Conservation (phyloP, 2,797 vertebrate species). For the Pteronotus mesoamericanus region DNA sequence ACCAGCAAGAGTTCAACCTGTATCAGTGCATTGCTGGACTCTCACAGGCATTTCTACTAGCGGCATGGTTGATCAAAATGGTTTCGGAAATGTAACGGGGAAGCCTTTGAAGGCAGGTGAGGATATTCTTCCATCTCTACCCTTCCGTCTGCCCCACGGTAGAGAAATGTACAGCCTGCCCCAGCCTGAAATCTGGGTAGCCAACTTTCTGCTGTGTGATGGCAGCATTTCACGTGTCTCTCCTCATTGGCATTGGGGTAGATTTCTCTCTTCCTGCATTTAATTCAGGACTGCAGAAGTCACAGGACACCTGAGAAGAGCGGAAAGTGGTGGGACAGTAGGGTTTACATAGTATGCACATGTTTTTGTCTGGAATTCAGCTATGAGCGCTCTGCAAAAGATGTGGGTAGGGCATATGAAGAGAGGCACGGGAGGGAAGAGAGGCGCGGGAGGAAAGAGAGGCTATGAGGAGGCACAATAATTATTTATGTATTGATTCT, state of each 20-base stretch:
- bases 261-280: background rate
- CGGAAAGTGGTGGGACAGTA: background rate
- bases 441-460: background rate
- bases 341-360: background rate
- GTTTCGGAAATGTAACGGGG: background rate
- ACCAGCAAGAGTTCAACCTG: background rate
- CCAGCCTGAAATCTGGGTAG: background rate
- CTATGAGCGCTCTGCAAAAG: background rate
- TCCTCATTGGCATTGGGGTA: background rate
- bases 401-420: background rate
- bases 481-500: background rate
- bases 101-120: background rate
- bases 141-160: background rate
- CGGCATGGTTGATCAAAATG: background rate
- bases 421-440: background rate
- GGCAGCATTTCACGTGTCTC: background rate
- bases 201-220: background rate
- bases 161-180: background rate
- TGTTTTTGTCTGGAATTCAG: background rate
- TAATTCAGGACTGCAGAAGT: background rate
- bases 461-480: background rate
- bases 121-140: background rate
- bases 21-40: background rate
- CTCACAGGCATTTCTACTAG: background rate
- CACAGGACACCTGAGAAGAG: background rate